Evolutionary conservation across 2,888 invertebrate species (phyloP).

Genomic region (Athetis lepigone): DNA sequence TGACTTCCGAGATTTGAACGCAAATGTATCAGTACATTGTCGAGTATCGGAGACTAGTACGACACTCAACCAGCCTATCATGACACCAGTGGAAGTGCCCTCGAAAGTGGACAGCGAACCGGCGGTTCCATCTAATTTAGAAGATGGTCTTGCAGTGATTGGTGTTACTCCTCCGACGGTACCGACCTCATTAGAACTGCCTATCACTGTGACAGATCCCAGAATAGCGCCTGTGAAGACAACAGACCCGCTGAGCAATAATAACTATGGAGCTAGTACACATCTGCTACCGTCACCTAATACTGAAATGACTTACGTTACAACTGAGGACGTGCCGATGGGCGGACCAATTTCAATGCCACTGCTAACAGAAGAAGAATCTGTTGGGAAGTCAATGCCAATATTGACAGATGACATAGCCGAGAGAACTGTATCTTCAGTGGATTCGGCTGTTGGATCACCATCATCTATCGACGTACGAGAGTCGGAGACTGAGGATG

Average conservation of each 20-base stretch:
- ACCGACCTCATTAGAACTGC: conserved; percentile 93
- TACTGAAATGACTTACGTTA: conserved; percentile 80
- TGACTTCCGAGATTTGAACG: conserved; percentile 91
- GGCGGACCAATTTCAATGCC: conserved; percentile 91
- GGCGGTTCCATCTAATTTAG: conserved; percentile 80
- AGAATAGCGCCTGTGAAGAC: conserved; percentile 91
- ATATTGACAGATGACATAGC: conserved; percentile 82
- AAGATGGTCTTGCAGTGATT: conserved; percentile 91
- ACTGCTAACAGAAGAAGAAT: conserved; percentile 89
- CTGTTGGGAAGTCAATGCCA: conserved; percentile 83
- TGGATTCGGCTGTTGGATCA: conserved; percentile 75
- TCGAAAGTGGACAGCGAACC: conserved; percentile 83
- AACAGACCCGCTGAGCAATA: conserved; percentile 80
- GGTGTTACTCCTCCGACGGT: conserved; percentile 90
- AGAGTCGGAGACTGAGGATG: conserved; percentile 76
- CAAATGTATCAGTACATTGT: conserved; percentile 89
- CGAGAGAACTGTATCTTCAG: conserved; percentile 75
- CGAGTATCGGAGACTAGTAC: conserved; percentile 94
- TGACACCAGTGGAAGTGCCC: conserved; percentile 95
- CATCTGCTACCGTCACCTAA: conserved; percentile 76
- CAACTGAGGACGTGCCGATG: conserved; percentile 75
- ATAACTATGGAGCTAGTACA: conserved; percentile 73
- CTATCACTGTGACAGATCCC: conserved; percentile 94
- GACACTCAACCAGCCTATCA: conserved; percentile 94
- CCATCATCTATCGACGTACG: conserved; percentile 76